Conservation (phyloP, 1,140 invertebrate genomes). For the Bombus cullumanus region DNA sequence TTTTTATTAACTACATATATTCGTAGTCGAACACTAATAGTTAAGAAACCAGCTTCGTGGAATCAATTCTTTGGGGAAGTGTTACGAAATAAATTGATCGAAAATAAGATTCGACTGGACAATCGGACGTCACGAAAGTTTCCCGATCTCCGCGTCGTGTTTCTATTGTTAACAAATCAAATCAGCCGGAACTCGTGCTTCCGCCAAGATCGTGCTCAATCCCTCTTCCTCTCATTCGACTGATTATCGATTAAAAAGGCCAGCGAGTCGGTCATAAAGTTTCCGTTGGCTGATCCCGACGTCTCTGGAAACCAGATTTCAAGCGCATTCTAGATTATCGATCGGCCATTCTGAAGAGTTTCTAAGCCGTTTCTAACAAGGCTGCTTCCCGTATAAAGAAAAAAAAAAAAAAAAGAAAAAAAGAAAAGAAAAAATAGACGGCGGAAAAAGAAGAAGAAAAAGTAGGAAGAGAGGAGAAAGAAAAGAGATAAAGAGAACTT, state of each 20-base stretch:
- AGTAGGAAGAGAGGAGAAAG: not conserved
- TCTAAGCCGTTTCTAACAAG: constrained; percentile 46
- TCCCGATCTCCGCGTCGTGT: not conserved
- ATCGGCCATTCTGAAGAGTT: constrained; percentile 26
- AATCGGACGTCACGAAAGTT: not conserved
- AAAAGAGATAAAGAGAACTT: not conserved
- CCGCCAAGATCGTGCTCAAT: constrained; percentile 3
- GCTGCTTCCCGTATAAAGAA: not conserved
- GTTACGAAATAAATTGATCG: not conserved
- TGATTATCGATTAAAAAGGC: constrained; percentile 47
- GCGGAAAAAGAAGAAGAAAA: not conserved
- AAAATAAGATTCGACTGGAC: not conserved
- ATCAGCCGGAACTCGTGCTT: constrained; percentile 8
- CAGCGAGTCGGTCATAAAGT: constrained; percentile 38
- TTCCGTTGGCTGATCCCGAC: constrained; percentile 4
- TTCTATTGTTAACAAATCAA: constrained; percentile 39
- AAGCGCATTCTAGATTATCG: constrained; percentile 40
- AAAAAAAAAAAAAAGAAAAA: not conserved
- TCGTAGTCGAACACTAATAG: too few relatives aligned
- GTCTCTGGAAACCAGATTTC: constrained; percentile 46
- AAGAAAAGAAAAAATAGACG: too few relatives aligned
- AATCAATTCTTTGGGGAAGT: not conserved
- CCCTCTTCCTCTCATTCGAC: not conserved
- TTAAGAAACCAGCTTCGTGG: not conserved
- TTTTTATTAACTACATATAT: not conserved